A percentile compares a stretch with the other conserved stretches of the same genome.
Conservation (phyloP, 2,113 vertebrate genomes). For the Rhinichthys klamathensis region DNA sequence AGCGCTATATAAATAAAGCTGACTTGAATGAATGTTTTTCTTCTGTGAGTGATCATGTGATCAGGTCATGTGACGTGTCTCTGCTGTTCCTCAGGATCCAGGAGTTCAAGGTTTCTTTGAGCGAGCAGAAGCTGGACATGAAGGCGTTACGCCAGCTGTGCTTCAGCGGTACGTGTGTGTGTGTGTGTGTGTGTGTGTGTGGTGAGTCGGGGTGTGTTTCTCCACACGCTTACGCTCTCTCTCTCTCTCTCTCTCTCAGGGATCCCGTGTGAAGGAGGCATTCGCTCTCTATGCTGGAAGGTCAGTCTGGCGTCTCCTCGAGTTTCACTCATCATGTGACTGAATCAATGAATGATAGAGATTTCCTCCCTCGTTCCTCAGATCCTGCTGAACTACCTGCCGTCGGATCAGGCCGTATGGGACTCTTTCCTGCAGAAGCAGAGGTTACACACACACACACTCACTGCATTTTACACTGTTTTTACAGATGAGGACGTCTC, state of each 20-base stretch:
- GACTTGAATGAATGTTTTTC: too few species aligned
- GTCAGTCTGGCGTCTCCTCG: conserved; percentile 70
- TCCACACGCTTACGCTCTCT: too few species aligned
- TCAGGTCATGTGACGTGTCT: background rate
- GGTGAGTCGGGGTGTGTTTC: background rate
- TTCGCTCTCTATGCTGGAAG: conserved; percentile 97
- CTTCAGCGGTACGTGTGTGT: conserved; percentile 84
- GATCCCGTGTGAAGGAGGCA: conserved; percentile 94
- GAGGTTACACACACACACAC: conserved; percentile 69
- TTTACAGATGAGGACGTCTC: background rate
- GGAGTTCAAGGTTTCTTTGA: conserved; percentile 87
- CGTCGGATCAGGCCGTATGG: conserved; percentile 88
- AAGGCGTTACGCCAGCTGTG: conserved; percentile 86
- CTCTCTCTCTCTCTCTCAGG: conserved; percentile 72
- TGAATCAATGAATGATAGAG: background rate
- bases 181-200: conserved; percentile 15
- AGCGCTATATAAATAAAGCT: too few species aligned
- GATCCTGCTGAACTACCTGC: conserved; percentile 97
- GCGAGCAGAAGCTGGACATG: conserved; percentile 83
- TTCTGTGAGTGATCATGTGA: background rate
- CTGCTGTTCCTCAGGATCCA: conserved; percentile 81
- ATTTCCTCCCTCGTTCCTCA: conserved; percentile 60
- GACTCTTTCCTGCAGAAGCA: conserved; percentile 90
- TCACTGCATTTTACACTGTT: too few species aligned
- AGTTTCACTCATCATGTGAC: too few species aligned